Evolutionary conservation across 2,888 invertebrate genomes (phyloP), one percentile per base, ranked within the genome.

Genomic region (Cerastis leucographa): DNA sequence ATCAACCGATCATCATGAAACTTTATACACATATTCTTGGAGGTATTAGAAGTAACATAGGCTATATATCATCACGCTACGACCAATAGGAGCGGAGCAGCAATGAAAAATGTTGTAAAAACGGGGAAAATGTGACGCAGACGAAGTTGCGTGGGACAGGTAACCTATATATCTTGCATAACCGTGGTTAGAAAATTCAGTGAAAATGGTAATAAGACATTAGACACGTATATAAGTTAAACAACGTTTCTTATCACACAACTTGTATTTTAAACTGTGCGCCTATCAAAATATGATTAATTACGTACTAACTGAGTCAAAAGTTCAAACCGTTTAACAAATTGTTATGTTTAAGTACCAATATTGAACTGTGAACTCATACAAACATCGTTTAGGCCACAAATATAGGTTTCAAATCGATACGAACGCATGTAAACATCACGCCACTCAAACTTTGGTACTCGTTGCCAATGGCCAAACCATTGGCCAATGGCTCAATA

Each of bases 391-490:
- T 22, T 81, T 54, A 8, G 62, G 17, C 49, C 44, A 19, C 65
- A 74, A 74, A 85, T 74, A 70, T 74, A 70, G 66, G 51, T 75
- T 76, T 81, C 29, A 4, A 71, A 82, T 83, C 83, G 84, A 86
- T 84, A 83, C 72, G 62, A 42, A 35, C 49, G 62, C 74, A 78
- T 72, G 78, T 74, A 78, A 86, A 84, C 86, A 86, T 72, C 71
- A 46, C 69, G 70, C 61, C 42, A 66, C 9, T 12, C 61, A 29
- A n/a, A 42, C 54, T 62, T 25, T 6, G 22, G 22, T 56, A 59
- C 64, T 76, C 35, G 35, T n/a, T n/a, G n/a, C n/a, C n/a, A n/a
- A n/a, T n/a, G 76, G 46, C 6, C 35, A 12, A 35, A 49, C 9
- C 12, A 49, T 67, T 35, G 44, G 44, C 8, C 29, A 40, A 40